Conservation (phyloP, 1,140 invertebrate genomes). For the silkworm (Bombyx mori) region DNA sequence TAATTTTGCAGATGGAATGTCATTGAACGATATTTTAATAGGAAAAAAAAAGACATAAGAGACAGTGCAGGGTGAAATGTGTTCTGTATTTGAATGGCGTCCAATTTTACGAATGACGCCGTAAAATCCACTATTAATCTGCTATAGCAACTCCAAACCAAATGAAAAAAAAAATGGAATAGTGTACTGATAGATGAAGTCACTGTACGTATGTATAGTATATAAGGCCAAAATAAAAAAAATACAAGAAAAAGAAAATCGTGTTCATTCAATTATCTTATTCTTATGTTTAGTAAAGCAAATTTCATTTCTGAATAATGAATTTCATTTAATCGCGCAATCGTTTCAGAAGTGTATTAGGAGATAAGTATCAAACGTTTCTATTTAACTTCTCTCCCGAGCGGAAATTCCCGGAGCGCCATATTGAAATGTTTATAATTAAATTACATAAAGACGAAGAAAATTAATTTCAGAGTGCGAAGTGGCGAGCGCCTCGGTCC, state of each 20-base stretch:
- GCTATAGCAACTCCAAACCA: too few relatives aligned
- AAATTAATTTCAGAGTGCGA: constrained; percentile 69
- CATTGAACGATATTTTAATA: constrained; percentile 27
- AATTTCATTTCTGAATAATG: constrained; percentile 15
- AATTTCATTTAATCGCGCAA: constrained; percentile 53
- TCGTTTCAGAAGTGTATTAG: constrained; percentile 64
- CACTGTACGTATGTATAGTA: too few relatives aligned
- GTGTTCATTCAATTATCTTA: too few relatives aligned
- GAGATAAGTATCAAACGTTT: constrained; percentile 70
- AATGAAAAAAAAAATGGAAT: too few relatives aligned
- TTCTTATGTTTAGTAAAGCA: too few relatives aligned
- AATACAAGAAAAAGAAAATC: too few relatives aligned
- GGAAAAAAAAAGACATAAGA: constrained; percentile 18
- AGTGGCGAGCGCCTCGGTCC: constrained; percentile 44
- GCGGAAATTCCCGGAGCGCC: constrained; percentile 63
- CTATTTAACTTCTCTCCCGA: constrained; percentile 63
- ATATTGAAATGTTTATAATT: constrained; percentile 72
- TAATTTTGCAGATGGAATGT: constrained; percentile 65
- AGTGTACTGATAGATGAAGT: too few relatives aligned
- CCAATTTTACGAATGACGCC: too few relatives aligned
- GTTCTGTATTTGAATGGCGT: too few relatives aligned
- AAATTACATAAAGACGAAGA: constrained; percentile 72
- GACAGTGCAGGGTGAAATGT: too few relatives aligned
- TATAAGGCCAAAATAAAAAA: too few relatives aligned
- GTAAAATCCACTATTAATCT: too few relatives aligned